Evolutionary conservation across 1,140 invertebrate genomes (phyloP).

Genomic region (Heliconius hewitsoni): DNA sequence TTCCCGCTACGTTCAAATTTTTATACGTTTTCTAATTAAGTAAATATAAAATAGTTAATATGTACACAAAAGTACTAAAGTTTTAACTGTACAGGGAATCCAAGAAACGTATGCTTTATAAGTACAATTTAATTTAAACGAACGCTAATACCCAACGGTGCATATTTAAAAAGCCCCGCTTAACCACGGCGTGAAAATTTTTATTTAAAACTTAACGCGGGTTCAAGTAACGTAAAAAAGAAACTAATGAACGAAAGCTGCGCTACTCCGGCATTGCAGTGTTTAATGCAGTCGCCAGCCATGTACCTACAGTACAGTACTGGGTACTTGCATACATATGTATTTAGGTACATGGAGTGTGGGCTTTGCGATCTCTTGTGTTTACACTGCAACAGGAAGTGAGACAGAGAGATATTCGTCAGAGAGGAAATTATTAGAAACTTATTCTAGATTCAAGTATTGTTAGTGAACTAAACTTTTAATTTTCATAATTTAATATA

Average conservation of each 20-base stretch:
- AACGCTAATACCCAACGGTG: conserved; percentile 12
- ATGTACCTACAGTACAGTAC: conserved; percentile 10
- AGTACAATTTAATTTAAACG: not conserved
- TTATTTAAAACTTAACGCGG: conserved; percentile 44
- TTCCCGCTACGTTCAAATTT: too few relatives aligned
- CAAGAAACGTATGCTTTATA: not conserved
- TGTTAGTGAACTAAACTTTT: not conserved
- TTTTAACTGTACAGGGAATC: not conserved
- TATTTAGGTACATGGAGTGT: not conserved
- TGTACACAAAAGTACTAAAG: not conserved
- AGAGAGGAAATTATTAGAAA: not conserved
- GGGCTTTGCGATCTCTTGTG: conserved; percentile 1
- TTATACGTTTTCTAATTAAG: too few relatives aligned
- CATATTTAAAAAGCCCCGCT: conserved; percentile 12
- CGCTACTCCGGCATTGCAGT: conserved; percentile 48
- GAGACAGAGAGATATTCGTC: not conserved
- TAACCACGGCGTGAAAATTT: conserved; percentile 24
- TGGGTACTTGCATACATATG: conserved; percentile 24
- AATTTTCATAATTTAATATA: not conserved
- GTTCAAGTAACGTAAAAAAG: conserved; percentile 46
- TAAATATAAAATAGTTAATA: not conserved
- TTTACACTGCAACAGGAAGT: conserved; percentile 1
- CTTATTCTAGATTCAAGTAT: not conserved
- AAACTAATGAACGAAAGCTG: conserved; percentile 45
- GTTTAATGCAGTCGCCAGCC: conserved; percentile 47